Evolutionary conservation across 1,140 invertebrate species (phyloP), one percentile per base, ranked within the genome.

Genomic region (Anoplolepis gracilipes): DNA sequence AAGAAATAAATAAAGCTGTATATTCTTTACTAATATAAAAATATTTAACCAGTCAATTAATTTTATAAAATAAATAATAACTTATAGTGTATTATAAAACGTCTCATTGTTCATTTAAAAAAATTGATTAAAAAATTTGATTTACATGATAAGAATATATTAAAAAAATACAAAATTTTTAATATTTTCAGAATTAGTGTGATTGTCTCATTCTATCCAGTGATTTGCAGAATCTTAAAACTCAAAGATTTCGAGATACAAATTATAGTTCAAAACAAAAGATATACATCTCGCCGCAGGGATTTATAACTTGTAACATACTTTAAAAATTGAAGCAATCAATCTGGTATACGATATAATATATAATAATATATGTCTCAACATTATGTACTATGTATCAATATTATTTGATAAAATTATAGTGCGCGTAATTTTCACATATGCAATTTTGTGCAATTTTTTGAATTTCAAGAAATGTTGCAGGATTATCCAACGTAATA

Each of bases 401-500:
- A 75, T 36, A n/a, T 49, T 49, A 49, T 79, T 33, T 22, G 30
- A 7, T 36, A 36, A 16, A 53, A 53, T 78, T 62, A 49, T 2
- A 49, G 76, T 28, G 42, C n/a, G 46, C 64, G n/a, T 4, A 69
- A 69, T 79, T 30, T 16, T 79, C 36, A 13, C 19, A 53, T 19
- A 39, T 36, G 62, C 30, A 78, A 33, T 19, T 49, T 16, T 49
- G 4, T 49, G 42, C 28, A 67, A 55, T 69, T 69, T 49, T 46
- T 36, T 39, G 33, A 69, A 69, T 69, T 30, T 16, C 46, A 53
- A 55, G 42, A 67, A 53, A 79, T 79, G 42, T n/a, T 4, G 42
- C 59, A 39, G n/a, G 8, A 53, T 33, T 79, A n/a, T 62, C 13
- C 42, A 30, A 22, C 4, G 42, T 69, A 79, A 79, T 79, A 69